These are phyloP conservation scores for Drosophila kepulauana DNA, from an alignment of 1,140 invertebrate species.

Conservation along the genomic window DNA sequence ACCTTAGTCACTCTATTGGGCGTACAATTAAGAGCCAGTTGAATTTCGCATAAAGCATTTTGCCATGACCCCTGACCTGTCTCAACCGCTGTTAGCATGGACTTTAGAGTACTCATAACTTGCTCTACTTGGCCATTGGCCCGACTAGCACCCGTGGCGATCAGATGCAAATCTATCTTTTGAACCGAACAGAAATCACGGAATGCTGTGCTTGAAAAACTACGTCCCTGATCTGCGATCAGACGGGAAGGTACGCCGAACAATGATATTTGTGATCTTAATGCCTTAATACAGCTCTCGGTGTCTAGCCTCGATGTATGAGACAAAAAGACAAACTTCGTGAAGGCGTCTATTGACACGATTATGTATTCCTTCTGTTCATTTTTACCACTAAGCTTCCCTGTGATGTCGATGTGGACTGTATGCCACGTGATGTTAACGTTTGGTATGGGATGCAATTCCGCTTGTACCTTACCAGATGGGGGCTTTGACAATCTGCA, in stretches of 20 bases:
- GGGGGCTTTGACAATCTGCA: background rate
- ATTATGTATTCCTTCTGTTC: constrained; percentile 24
- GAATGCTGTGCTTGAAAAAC: constrained; percentile 13
- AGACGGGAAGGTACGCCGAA: background rate
- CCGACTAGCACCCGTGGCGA: constrained; percentile 1
- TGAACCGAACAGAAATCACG: constrained; percentile 16
- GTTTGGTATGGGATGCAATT: background rate
- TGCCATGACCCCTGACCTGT: background rate
- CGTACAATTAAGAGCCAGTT: background rate
- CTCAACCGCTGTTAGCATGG: background rate
- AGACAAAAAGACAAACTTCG: constrained; percentile 5
- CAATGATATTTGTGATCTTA: background rate
- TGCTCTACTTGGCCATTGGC: constrained; percentile 1
- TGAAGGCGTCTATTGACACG: constrained; percentile 19
- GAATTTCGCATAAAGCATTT: background rate
- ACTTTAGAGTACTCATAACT: background rate
- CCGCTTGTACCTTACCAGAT: background rate
- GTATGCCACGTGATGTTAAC: constrained; percentile 8
- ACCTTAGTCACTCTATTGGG: background rate
- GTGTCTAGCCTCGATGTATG: background rate
- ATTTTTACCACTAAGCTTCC: constrained; percentile 18
- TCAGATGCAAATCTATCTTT: constrained; percentile 32
- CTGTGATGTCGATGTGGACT: constrained; percentile 20
- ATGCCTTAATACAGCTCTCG: background rate
- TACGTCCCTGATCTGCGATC: background rate